A percentile compares a stretch with the other conserved stretches of the same genome.
Conservation (phyloP, 2,888 invertebrate species). For the Cheilosia impressa region DNA sequence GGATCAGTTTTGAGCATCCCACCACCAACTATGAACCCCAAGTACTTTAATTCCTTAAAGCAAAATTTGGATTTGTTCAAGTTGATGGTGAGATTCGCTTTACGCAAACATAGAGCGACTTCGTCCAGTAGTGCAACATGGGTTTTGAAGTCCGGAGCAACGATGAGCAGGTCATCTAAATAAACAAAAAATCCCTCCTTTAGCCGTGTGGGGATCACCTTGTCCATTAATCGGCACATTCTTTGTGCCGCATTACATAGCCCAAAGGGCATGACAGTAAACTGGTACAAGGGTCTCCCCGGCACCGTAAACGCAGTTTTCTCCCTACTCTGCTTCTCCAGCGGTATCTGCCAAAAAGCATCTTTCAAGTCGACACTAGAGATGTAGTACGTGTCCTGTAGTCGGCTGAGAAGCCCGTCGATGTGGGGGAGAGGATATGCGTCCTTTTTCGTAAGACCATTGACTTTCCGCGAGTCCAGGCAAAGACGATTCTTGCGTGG, state of each 20-base stretch:
- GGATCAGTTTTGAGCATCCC: constrained; percentile 48
- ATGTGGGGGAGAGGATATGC: constrained; percentile 34
- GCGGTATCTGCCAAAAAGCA: too few relatives aligned
- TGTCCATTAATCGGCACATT: constrained; percentile 59
- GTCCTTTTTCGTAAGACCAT: neutral
- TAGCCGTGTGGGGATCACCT: constrained; percentile 36
- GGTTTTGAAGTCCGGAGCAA: constrained; percentile 39
- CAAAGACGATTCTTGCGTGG: constrained; percentile 24
- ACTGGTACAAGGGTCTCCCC: constrained; percentile 62
- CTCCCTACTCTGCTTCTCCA: neutral
- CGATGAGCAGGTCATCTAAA: constrained; percentile 53
- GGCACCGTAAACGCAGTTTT: constrained; percentile 53
- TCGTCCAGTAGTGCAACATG: constrained; percentile 39
- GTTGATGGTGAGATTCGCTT: constrained; percentile 53
- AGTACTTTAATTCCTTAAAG: constrained; percentile 50
- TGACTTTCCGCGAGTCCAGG: constrained; percentile 75
- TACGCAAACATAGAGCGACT: constrained; percentile 46
- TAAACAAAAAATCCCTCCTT: constrained; percentile 26
- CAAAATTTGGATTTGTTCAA: constrained; percentile 40
- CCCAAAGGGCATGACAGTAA: constrained; percentile 60
- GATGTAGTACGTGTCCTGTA: neutral
- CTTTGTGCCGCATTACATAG: constrained; percentile 69
- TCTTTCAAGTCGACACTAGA: too few relatives aligned
- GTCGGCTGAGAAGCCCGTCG: neutral
- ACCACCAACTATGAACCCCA: constrained; percentile 44